phyloP scores from a whole-genome alignment of 2,113 vertebrate genomes.

The Labeo rohita region DNA sequence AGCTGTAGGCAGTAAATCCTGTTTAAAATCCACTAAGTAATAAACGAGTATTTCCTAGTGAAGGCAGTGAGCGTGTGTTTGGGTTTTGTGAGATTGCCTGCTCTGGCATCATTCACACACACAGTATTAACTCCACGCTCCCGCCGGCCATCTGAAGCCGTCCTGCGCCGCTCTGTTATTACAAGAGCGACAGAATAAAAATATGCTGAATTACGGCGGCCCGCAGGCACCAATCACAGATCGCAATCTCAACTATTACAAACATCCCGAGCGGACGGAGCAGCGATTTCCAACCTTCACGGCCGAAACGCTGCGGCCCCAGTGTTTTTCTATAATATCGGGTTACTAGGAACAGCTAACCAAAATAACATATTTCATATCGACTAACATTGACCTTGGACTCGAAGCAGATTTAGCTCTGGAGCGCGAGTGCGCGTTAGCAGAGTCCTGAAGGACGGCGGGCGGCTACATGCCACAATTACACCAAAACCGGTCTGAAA shows the following conservation, averaged over 20 bases:
- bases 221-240: constrained; percentile 61
- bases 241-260: constrained; percentile 73
- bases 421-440: constrained; percentile 61
- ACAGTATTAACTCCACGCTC: background rate
- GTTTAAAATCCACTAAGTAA: background rate
- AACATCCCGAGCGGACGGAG: constrained; percentile 63
- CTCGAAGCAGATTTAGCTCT: constrained; percentile 62
- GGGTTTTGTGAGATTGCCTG: background rate
- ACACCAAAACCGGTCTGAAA: background rate
- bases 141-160: background rate
- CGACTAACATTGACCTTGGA: constrained; percentile 73
- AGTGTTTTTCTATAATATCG: constrained; percentile 73
- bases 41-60: background rate
- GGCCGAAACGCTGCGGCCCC: constrained; percentile 57
- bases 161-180: constrained; percentile 65
- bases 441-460: constrained; percentile 48
- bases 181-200: constrained; percentile 65
- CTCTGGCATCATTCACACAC: constrained; percentile 28
- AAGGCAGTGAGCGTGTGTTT: background rate
- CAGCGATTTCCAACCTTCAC: constrained; percentile 61
- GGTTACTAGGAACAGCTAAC: constrained; percentile 71
- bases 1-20: background rate
- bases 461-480: background rate
- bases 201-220: constrained; percentile 64
- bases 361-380: constrained; percentile 78